A percentile compares a stretch with the other conserved stretches of the same genome.
phyloP scores from a whole-genome alignment of 1,140 invertebrate species.

The Holotrichia oblita region DNA sequence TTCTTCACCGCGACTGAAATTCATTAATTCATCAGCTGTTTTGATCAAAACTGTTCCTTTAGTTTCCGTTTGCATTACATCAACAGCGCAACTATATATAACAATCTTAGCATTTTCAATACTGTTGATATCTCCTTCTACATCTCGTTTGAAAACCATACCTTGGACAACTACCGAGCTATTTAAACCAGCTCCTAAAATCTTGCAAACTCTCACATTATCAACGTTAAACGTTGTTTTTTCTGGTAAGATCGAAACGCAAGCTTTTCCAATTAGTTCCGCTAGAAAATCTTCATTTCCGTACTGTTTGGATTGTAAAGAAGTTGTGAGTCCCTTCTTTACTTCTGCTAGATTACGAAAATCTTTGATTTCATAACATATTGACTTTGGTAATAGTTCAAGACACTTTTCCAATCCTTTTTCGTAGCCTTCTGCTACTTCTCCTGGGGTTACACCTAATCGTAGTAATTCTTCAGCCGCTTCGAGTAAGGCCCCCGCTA shows the following conservation, averaged over 20 bases:
- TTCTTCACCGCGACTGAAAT: constrained; percentile 96
- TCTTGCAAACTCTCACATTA: constrained; percentile 96
- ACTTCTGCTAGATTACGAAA: constrained; percentile 75
- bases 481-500: constrained; percentile 92
- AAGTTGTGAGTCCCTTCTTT: constrained; percentile 75
- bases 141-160: constrained; percentile 97
- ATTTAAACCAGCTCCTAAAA: constrained; percentile 82
- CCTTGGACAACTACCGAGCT: constrained; percentile 87
- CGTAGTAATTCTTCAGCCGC: constrained; percentile 91
- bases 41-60: constrained; percentile 99
- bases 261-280: constrained; percentile 87
- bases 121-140: constrained; percentile 92
- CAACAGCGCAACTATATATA: constrained; percentile 94
- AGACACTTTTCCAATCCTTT: constrained; percentile 87
- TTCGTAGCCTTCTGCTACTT: constrained; percentile 97
- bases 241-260: constrained; percentile 88
- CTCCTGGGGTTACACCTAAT: constrained; percentile 93
- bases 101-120: constrained; percentile 87
- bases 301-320: constrained; percentile 98
- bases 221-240: constrained; percentile 96
- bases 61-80: constrained; percentile 98
- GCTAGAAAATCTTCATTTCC: constrained; percentile 95
- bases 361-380: constrained; percentile 87
- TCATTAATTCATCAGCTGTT: constrained; percentile 91
- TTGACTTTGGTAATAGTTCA: constrained; percentile 84